Evolutionary conservation across 2,797 vertebrate genomes (phyloP).

Genomic region (Ibycter americanus): DNA sequence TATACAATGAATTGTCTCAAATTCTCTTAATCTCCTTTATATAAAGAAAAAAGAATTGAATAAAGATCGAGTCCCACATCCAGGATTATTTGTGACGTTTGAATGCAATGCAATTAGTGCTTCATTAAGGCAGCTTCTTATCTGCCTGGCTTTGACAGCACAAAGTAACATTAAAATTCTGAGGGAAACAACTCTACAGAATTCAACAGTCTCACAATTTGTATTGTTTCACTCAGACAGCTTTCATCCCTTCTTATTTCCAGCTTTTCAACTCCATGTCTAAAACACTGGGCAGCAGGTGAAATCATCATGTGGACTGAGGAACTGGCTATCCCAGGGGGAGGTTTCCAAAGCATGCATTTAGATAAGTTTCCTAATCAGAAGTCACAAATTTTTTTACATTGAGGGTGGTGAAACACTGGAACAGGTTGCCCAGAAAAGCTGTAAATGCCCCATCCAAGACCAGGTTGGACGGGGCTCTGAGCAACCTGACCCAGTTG

Average conservation of each 20-base stretch:
- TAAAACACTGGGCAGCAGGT: background rate
- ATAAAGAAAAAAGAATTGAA: conserved; percentile 15
- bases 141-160: conserved; percentile 55
- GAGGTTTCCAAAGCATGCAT: background rate
- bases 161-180: conserved; percentile 58
- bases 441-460: background rate
- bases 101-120: conserved; percentile 57
- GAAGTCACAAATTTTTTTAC: rapidly evolving
- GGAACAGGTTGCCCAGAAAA: rapidly evolving
- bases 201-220: background rate
- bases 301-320: background rate
- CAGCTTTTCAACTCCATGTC: background rate
- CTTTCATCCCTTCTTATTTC: background rate
- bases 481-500: rapidly evolving
- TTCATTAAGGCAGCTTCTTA: conserved; percentile 68
- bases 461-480: rapidly evolving
- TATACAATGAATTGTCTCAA: background rate
- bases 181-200: conserved; percentile 21
- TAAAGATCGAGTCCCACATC: conserved; percentile 10
- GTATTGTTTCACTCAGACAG: background rate
- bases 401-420: rapidly evolving
- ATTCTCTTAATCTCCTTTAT: conserved; percentile 12
- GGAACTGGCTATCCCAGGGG: background rate
- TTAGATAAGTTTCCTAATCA: background rate
- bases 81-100: conserved; percentile 51